Conservation (phyloP, 2,797 vertebrate species). For the Oreonectes daqikongensis region DNA sequence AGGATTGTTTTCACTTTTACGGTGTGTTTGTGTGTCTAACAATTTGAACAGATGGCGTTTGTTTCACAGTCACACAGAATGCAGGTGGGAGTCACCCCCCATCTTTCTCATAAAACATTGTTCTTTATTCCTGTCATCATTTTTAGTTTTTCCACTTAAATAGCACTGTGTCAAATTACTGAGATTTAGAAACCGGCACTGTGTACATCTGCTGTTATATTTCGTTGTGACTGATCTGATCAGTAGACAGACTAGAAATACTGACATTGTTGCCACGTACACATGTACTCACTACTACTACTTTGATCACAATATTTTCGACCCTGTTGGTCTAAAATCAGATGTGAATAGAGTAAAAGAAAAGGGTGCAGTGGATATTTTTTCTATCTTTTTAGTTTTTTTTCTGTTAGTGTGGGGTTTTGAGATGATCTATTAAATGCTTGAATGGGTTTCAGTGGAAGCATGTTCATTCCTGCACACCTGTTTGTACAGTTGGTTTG, state of each 20-base stretch:
- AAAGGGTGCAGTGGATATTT: too few species aligned
- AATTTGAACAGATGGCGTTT: constrained; percentile 51
- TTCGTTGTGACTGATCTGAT: not conserved
- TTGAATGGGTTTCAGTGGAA: not conserved
- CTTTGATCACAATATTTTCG: too few species aligned
- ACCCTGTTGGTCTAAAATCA: too few species aligned
- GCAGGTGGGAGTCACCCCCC: constrained; percentile 35
- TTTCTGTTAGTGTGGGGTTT: not conserved
- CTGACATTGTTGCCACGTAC: too few species aligned
- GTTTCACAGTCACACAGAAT: constrained; percentile 45
- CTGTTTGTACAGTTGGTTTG: not conserved
- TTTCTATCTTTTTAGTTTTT: too few species aligned
- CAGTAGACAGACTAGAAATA: not conserved
- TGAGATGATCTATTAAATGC: not conserved
- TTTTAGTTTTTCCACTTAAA: constrained; percentile 4
- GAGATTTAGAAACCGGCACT: not conserved
- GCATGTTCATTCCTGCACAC: not conserved
- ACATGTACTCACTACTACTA: too few species aligned
- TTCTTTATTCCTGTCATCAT: constrained; percentile 19
- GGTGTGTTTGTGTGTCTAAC: constrained; percentile 7
- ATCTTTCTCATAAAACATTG: not conserved
- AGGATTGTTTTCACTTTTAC: not conserved
- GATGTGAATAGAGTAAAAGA: not conserved
- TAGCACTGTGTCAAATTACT: not conserved
- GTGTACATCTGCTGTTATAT: not conserved